Evolutionary conservation across 1,140 invertebrate species (phyloP), one percentile per base, ranked within the genome.

Genomic region (Coelopa frigida): DNA sequence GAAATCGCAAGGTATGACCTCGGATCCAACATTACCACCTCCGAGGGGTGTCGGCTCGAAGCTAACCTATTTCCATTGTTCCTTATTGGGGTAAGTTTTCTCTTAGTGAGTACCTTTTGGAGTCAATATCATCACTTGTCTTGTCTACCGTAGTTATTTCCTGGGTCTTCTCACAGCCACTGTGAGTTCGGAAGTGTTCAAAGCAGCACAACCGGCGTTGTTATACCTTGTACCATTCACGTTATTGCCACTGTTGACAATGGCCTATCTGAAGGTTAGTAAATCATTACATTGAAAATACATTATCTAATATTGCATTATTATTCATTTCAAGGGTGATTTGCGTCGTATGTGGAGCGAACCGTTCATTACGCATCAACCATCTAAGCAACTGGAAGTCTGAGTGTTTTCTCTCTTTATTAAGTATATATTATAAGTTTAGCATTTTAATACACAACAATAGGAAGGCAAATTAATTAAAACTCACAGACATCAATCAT

Each of bases 211-310:
- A 73, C 94, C 94, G 47, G 94, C 94, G 43, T 79, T 98, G 55
- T 78, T 98, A 21, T 98, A 97, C 76, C 81, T 98, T 54, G 94
- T 97, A 61, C 94, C 94, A 59, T 97, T 97, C 73, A 98, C 94
- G 61, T 78, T 98, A 60, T 78, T 97, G 69, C 94, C 94, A 42
- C 77, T 97, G 40, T 78, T 98, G 33, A 92, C 92, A 36, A 97
- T 98, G 93, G 94, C 94, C 49, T 97, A 97, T 74, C 75, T 97
- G 37, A 97, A 97, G 82, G 93, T 94, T 75, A 68, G 44, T 52
- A 45, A n/a, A 21, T 37, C 26, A 26, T 31, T 26, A 26, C n/a
- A 15, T 10, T 1, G 20, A 21, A 40, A 46, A 46, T 29, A 37
- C 24, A 24, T n/a, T 20, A 35, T 44, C 27, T 3, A 6, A 21